Percentiles rank a stretch among this genome's conserved stretches.
phyloP scores from a whole-genome alignment of 2,888 invertebrate species.

The Tachystola acroxantha region DNA sequence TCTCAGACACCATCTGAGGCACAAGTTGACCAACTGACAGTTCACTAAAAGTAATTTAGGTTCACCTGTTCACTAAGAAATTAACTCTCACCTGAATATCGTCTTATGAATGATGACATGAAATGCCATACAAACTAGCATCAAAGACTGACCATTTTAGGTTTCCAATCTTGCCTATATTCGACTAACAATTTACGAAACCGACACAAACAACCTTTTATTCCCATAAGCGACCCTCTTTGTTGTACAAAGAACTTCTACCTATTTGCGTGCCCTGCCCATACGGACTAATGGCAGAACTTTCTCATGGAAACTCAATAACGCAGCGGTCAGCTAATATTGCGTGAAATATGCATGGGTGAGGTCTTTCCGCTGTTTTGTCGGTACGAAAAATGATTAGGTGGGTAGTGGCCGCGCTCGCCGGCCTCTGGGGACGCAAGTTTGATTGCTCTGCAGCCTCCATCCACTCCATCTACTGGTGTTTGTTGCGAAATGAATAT shows the following conservation, averaged over 20 bases:
- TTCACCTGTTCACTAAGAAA: no score
- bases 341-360: constrained; percentile 66
- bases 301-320: constrained; percentile 58
- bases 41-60: no score
- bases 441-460: constrained; percentile 68
- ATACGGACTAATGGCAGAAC: constrained; percentile 44
- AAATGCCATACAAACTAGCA: no score
- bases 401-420: constrained; percentile 50
- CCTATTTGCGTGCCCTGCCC: constrained; percentile 34
- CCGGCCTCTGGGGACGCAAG: constrained; percentile 54
- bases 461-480: constrained; percentile 55
- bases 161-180: no score
- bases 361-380: constrained; percentile 54
- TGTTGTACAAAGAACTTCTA: constrained; percentile 19
- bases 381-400: constrained; percentile 70
- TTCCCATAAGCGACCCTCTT: no score
- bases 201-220: no score
- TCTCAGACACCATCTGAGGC: no score
- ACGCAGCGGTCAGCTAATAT: constrained; percentile 58
- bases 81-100: no score
- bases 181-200: no score
- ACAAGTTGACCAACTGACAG: no score
- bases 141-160: no score
- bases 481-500: constrained; percentile 65
- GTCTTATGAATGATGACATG: no score